A percentile compares a stretch with the other conserved stretches of the same genome.
phyloP scores from a whole-genome alignment of 2,888 invertebrate species.

The Polyommatus icarus region DNA sequence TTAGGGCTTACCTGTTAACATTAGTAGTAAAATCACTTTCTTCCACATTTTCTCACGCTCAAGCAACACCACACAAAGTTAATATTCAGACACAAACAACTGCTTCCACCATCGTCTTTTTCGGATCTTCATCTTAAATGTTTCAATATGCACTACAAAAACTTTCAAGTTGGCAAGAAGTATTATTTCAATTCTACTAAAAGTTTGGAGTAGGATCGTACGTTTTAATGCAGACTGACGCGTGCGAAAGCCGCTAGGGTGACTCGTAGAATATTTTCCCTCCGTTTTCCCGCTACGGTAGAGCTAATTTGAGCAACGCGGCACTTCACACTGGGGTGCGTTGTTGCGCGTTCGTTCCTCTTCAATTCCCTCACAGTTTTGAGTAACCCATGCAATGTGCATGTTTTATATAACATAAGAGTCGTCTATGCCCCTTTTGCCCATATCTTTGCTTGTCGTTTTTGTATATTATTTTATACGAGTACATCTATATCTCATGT shows the following conservation, averaged over 20 bases:
- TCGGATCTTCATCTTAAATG: constrained; percentile 14
- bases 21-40: background rate
- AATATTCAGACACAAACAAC: background rate
- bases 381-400: background rate
- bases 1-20: constrained; percentile 1
- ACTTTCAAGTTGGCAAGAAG: background rate
- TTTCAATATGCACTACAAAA: background rate
- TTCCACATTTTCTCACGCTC: background rate
- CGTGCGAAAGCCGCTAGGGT: constrained; percentile 10
- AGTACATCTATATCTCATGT: background rate
- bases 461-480: too few relatives aligned
- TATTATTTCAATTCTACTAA: background rate
- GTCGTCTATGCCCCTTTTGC: too few relatives aligned
- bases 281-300: constrained; percentile 24
- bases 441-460: too few relatives aligned
- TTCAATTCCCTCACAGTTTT: background rate
- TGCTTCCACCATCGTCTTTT: constrained; percentile 21
- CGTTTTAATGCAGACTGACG: constrained; percentile 8
- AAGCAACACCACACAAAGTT: background rate
- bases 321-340: background rate
- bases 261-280: constrained; percentile 10
- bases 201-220: constrained; percentile 2
- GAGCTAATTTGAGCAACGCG: background rate
- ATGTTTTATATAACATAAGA: background rate
- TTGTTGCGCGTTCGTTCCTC: background rate